Conservation (phyloP, 2,888 invertebrate species). For the Teinopalpus imperialis region DNA sequence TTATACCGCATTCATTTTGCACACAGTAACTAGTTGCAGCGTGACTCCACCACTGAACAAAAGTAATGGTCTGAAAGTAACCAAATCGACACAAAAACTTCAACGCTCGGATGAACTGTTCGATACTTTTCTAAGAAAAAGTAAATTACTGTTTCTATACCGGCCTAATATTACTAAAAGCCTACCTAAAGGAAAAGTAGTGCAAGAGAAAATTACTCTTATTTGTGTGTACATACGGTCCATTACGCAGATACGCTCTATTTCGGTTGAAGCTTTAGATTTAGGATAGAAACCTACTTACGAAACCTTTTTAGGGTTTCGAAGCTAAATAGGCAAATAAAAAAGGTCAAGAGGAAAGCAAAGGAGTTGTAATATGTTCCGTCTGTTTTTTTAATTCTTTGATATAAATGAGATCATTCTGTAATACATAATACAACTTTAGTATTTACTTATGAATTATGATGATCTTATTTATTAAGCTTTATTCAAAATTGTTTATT, state of each 20-base stretch:
- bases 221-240: constrained; percentile 6
- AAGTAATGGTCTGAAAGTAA: constrained; percentile 4
- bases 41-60: too few relatives aligned
- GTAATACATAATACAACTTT: too few relatives aligned
- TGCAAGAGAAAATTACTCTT: constrained; percentile 21
- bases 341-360: constrained; percentile 26
- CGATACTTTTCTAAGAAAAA: constrained; percentile 20
- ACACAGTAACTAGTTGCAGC: too few relatives aligned
- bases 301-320: constrained; percentile 31
- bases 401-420: too few relatives aligned
- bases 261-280: constrained; percentile 19
- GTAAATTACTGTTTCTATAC: constrained; percentile 20
- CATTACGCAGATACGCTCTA: constrained; percentile 10
- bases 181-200: constrained; percentile 1
- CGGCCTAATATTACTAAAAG: constrained; percentile 14
- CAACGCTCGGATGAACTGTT: constrained; percentile 14
- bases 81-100: constrained; percentile 10
- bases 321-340: constrained; percentile 32
- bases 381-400: neutral
- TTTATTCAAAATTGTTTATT: too few relatives aligned
- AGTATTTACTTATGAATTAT: too few relatives aligned
- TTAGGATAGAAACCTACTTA: constrained; percentile 28
- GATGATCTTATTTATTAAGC: too few relatives aligned
- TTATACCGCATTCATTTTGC: too few relatives aligned
- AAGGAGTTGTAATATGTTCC: constrained; percentile 6